Conservation (phyloP, 2,113 vertebrate genomes). For the Anthoscopus minutus region DNA sequence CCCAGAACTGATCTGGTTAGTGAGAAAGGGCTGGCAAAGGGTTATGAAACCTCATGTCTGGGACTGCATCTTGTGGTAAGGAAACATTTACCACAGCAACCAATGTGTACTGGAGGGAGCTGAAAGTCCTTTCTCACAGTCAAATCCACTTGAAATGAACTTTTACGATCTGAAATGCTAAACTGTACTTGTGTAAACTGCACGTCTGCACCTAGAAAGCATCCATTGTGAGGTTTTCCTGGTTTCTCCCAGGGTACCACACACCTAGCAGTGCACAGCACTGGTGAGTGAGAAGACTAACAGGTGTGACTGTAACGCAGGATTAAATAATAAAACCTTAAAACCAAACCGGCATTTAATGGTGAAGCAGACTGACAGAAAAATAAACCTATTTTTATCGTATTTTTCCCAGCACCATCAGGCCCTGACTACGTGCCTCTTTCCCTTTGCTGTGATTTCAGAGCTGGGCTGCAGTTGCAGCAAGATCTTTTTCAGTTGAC, state of each 20-base stretch:
- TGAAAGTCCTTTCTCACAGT: background rate
- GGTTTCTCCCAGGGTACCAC: slow-evolving; percentile 1
- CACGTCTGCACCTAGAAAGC: background rate
- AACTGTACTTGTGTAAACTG: background rate
- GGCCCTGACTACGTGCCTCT: slow-evolving; percentile 6
- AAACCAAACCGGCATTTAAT: background rate
- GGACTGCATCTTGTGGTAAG: slow-evolving; percentile 48
- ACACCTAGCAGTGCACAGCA: background rate
- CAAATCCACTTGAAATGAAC: slow-evolving; percentile 6
- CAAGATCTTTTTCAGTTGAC: background rate
- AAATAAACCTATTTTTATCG: background rate
- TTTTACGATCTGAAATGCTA: background rate
- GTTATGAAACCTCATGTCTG: slow-evolving; percentile 56
- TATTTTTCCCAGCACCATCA: background rate
- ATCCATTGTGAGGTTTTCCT: background rate
- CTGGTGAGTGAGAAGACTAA: background rate
- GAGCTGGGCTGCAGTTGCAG: background rate
- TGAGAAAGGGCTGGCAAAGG: slow-evolving; percentile 14
- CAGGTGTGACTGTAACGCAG: background rate
- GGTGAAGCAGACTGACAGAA: background rate
- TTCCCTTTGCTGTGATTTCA: background rate
- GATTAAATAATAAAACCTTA: slow-evolving; percentile 10
- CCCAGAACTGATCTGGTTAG: background rate
- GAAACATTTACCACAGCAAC: slow-evolving; percentile 50
- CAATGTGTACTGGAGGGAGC: slow-evolving; percentile 8